phyloP scores from a whole-genome alignment of 2,888 invertebrate genomes.

The Pachydiplax longipennis region DNA sequence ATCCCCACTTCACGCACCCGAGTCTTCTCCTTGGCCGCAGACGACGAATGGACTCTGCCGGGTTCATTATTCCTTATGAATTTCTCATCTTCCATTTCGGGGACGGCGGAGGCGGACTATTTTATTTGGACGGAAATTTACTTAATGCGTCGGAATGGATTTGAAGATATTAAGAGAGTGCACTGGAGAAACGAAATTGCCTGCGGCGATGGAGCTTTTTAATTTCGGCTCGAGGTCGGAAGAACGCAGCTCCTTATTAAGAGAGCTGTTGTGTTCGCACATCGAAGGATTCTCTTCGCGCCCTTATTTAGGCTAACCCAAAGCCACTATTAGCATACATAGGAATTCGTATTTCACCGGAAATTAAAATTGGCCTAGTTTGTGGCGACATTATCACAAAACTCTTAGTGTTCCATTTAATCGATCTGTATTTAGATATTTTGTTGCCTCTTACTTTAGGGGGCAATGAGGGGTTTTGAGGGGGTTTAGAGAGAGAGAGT shows the following conservation, averaged over 20 bases:
- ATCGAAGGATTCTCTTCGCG: not conserved
- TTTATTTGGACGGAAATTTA: not conserved
- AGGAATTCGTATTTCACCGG: not conserved
- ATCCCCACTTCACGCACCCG: not conserved
- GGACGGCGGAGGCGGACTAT: not conserved
- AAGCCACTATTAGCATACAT: not conserved
- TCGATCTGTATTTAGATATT: no score
- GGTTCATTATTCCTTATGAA: not conserved
- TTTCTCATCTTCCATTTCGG: not conserved
- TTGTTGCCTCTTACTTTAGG: no score
- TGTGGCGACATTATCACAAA: no score
- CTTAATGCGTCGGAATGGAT: not conserved
- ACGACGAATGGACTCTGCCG: slow-evolving; percentile 12
- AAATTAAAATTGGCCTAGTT: not conserved
- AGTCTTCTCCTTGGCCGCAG: not conserved
- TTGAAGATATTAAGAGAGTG: not conserved
- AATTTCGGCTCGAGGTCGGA: not conserved
- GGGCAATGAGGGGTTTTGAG: no score
- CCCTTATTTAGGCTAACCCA: not conserved
- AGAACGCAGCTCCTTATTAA: not conserved
- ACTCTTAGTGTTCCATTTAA: no score
- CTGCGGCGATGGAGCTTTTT: not conserved
- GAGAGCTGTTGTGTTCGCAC: not conserved
- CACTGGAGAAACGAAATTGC: not conserved
- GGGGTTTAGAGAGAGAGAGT: no score